Evolutionary conservation across 2,888 invertebrate species (phyloP), one percentile per base, ranked within the genome.

Genomic region (Therioaphis trifolii): DNA sequence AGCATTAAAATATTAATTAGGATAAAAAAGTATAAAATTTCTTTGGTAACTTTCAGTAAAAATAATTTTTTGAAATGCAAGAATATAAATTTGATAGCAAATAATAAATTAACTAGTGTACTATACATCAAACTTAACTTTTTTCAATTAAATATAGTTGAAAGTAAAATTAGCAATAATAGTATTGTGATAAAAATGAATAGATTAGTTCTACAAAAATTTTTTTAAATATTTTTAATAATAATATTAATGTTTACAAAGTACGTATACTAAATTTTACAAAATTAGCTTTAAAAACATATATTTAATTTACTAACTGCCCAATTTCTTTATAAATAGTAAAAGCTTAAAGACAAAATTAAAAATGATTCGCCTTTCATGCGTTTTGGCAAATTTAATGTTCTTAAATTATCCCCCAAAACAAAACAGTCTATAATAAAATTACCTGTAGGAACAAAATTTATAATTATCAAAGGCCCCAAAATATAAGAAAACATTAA

Each of bases 391-490:
- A 68, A 78, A 78, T 24, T 27, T 78, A 52, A 68, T 68, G 12
- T 2, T 68, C n/a, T 43, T 68, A 18, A 3, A 24, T 66, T 74
- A 66, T 61, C n/a, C 29, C n/a, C 72, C 46, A 77, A 68, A 68
- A n/a, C n/a, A n/a, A 18, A 55, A 72, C 82, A 82, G 82, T 82
- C 82, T 82, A 82, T 55, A 58, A 74, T 82, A 29, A 46, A 82
- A 49, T 82, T 82, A n/a, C n/a, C n/a, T n/a, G n/a, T n/a, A 82
- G 82, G 82, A 82, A 82, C 82, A 82, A 35, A 68, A 79, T 82
- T 58, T 35, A 14, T 46, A 82, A 74, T 63, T 52, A 82, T 52
- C 35, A 61, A 72, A 63, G 71, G 46, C 63, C 82, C 71, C 71
- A 24, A 12, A 52, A 78, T 27, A 80, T 79, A 27, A 66, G 24